A percentile compares a stretch with the other conserved stretches of the same genome.
phyloP scores from a whole-genome alignment of 2,888 invertebrate species.

The Stenodema calcarata region DNA sequence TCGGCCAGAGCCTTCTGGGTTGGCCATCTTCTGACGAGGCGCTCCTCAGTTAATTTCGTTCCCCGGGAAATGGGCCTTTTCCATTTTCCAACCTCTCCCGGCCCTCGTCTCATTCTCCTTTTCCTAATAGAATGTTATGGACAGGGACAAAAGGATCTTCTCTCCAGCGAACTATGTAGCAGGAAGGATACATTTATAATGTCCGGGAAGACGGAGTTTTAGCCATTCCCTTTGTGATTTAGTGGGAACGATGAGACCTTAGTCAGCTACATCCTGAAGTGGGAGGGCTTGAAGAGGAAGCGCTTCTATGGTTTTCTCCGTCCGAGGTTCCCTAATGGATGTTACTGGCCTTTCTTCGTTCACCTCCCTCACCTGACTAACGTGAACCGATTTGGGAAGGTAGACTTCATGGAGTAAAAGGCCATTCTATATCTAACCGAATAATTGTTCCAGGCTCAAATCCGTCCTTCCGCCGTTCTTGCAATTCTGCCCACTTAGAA shows the following conservation, averaged over 20 bases:
- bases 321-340: background rate
- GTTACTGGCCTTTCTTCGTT: background rate
- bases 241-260: background rate
- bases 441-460: too few species aligned
- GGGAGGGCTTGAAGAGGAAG: background rate
- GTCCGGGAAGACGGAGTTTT: slow-evolving; percentile 7
- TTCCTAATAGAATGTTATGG: slow-evolving; percentile 16
- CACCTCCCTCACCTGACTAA: background rate
- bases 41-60: background rate
- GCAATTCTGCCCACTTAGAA: too few species aligned
- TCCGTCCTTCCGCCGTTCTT: too few species aligned
- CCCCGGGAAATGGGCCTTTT: background rate
- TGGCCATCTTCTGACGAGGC: background rate
- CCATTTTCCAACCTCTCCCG: background rate
- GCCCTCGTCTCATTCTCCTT: background rate
- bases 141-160: slow-evolving; percentile 13
- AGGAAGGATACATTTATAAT: slow-evolving; percentile 19
- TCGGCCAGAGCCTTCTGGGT: background rate
- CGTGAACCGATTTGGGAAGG: background rate
- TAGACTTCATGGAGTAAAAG: too few species aligned
- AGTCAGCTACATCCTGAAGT: background rate
- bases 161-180: background rate
- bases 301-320: background rate
- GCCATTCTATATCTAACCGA: too few species aligned
- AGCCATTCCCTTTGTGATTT: slow-evolving; percentile 24